These are phyloP conservation scores for Holotrichia oblita DNA, from an alignment of 1,140 invertebrate species.

Conservation along the genomic window DNA sequence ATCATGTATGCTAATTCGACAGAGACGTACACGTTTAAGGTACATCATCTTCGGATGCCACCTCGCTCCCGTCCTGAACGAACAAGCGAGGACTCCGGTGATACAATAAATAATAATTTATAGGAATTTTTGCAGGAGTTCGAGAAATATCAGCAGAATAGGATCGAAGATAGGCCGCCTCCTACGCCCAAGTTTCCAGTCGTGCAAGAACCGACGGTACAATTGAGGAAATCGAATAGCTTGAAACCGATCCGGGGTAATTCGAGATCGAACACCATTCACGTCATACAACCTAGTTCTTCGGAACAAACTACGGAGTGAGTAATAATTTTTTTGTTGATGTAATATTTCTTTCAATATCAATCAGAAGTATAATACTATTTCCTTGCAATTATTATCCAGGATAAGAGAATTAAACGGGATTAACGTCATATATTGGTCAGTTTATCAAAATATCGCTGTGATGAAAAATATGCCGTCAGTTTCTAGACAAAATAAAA, in stretches of 20 bases:
- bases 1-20: background rate
- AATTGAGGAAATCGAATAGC: conserved; percentile 11
- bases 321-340: too few relatives aligned
- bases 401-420: too few relatives aligned
- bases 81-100: too few relatives aligned
- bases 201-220: background rate
- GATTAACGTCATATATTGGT: too few relatives aligned
- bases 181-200: background rate
- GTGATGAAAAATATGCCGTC: too few relatives aligned
- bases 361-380: too few relatives aligned
- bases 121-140: conserved; percentile 26
- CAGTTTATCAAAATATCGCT: too few relatives aligned
- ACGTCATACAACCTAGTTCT: background rate
- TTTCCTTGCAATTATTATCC: too few relatives aligned
- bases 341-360: too few relatives aligned
- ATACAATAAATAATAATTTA: background rate
- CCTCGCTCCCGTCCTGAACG: too few relatives aligned
- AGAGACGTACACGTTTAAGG: background rate
- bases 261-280: background rate
- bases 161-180: background rate
- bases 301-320: background rate
- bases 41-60: background rate
- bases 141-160: conserved; percentile 10
- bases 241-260: background rate
- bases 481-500: too few relatives aligned